These are phyloP conservation scores for Amphimallon solstitiale DNA, from an alignment of 2,888 invertebrate species.

Conservation along the genomic window DNA sequence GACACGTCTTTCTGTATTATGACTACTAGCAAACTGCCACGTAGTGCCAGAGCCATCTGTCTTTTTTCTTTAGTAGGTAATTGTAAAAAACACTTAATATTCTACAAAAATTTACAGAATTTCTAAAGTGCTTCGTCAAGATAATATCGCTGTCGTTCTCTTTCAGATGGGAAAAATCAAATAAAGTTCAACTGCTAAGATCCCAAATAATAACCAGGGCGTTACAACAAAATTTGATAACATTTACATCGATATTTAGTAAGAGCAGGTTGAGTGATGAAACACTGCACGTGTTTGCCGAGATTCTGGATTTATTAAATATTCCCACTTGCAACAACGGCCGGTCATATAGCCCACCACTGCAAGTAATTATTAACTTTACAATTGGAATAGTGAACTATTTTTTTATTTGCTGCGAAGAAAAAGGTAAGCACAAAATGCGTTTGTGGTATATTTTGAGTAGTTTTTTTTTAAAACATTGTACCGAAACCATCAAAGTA, in stretches of 20 bases:
- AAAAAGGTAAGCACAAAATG: constrained; percentile 67
- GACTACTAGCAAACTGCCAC: too few species aligned
- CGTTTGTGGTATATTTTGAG: too few species aligned
- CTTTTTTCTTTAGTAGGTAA: too few species aligned
- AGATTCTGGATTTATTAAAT: constrained; percentile 74
- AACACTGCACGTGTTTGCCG: constrained; percentile 67
- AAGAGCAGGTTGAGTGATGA: constrained; percentile 58
- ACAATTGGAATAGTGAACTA: constrained; percentile 78
- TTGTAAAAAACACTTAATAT: too few species aligned
- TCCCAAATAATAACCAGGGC: constrained; percentile 64
- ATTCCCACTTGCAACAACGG: constrained; percentile 66
- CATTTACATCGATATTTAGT: constrained; percentile 61
- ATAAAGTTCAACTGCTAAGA: constrained; percentile 59
- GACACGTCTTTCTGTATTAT: too few species aligned
- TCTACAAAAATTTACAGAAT: too few species aligned
- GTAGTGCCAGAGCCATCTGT: too few species aligned
- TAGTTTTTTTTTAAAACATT: too few species aligned
- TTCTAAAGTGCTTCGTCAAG: too few species aligned
- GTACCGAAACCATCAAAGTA: too few species aligned
- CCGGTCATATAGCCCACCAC: constrained; percentile 65
- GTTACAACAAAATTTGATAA: constrained; percentile 63
- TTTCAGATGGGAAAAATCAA: constrained; percentile 73
- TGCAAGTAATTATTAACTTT: constrained; percentile 75
- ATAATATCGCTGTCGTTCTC: too few species aligned
- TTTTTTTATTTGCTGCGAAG: constrained; percentile 78